Base-by-base conservation (phyloP, 2,888 invertebrate genomes). In the Danaus chrysippus region DNA sequence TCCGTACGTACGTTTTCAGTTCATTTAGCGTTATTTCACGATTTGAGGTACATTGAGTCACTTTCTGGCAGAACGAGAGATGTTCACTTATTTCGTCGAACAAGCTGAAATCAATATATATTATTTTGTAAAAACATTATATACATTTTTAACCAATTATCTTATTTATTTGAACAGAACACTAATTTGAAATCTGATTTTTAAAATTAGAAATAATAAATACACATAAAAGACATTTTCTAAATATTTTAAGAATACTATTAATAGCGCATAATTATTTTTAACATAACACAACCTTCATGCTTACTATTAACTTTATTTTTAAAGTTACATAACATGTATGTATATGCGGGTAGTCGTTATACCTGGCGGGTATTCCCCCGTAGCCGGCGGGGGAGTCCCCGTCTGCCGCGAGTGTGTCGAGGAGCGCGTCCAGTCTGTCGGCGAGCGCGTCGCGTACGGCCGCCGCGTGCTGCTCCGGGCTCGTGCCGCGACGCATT, bases 81-180 rank as follows among this genome's bases (percentile, higher is more conserved):
- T 97, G 95, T 81, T 94, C 94, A 75, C 93, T 93, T 63, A 95
- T 84, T 75, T 95, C 96, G 70, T 94, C 93, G 74, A 94, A 93
- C 59, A 93, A 79, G 63, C 91, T 91, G 83, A 1, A 82, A 83
- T 34, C 3, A 34, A 34, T 34, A 34, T 34, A 34, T 34, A 34
- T 46, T 46, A 13, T n/a, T 46, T 46, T 8, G 13, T n/a, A 46
- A 46, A 8, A n/a, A 8, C 10, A 1, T 42, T 11, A 42, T 10
- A 42, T n/a, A n/a, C n/a, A n/a, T n/a, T n/a, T 3, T 23, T 23
- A 23, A 23, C 5, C 1, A 23, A 23, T 23, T 1, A 23, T 23
- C 23, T 23, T 23, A 23, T 23, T 23, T 23, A 23, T 23, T 23
- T 23, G 1, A 23, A 23, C 2, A 23, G 23, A 3, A 23, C 23